Evolutionary conservation across 2,888 invertebrate species (phyloP).

Genomic region (Himalopsyche tibetana): DNA sequence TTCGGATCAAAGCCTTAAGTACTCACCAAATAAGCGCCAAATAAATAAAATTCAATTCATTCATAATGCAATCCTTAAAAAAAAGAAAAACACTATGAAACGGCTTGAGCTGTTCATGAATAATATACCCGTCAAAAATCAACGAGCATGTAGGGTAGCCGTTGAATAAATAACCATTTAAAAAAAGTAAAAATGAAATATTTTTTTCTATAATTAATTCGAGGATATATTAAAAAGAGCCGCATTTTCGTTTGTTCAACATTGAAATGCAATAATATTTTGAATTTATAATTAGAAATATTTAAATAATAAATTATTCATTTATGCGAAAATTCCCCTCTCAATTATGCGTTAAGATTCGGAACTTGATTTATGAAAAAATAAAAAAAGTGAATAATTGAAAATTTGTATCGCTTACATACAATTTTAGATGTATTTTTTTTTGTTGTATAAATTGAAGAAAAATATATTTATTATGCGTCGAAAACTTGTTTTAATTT

Average conservation of each 20-base stretch:
- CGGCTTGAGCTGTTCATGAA: neutral
- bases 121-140: neutral
- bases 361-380: neutral
- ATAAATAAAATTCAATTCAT: too few relatives aligned
- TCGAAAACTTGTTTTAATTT: too few relatives aligned
- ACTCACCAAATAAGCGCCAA: too few relatives aligned
- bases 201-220: neutral
- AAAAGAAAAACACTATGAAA: too few relatives aligned
- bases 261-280: neutral
- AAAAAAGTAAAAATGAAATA: neutral
- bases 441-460: too few relatives aligned
- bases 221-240: neutral
- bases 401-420: too few relatives aligned
- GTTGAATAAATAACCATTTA: neutral
- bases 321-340: neutral
- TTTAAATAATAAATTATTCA: conserved; percentile 3
- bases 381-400: neutral
- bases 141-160: neutral
- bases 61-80: too few relatives aligned
- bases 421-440: too few relatives aligned
- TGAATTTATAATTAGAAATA: conserved; percentile 3
- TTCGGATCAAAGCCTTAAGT: too few relatives aligned
- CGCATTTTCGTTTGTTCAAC: neutral
- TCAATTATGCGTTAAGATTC: neutral
- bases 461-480: too few relatives aligned